phyloP scores from a whole-genome alignment of 2,797 vertebrate genomes.

The Odontamblyopus rebecca region DNA sequence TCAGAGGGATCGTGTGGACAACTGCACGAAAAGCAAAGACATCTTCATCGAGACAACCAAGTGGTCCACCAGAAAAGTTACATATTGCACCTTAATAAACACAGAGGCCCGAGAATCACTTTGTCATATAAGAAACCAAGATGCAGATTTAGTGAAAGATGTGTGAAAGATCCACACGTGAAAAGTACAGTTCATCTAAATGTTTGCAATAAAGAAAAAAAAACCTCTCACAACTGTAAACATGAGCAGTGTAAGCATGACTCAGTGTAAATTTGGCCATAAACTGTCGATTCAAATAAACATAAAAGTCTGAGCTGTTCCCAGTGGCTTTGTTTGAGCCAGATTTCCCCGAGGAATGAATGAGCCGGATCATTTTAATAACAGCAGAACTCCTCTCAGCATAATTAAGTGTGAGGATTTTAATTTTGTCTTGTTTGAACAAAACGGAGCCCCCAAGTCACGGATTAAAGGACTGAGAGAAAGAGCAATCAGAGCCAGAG shows the following conservation, averaged over 20 bases:
- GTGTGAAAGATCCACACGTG: too few species aligned
- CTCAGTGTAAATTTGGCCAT: too few species aligned
- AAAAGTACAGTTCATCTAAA: too few species aligned
- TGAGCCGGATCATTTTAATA: not conserved
- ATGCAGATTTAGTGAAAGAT: too few species aligned
- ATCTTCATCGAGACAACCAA: too few species aligned
- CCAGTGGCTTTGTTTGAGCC: not conserved
- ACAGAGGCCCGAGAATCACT: too few species aligned
- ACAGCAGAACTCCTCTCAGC: not conserved
- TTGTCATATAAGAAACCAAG: too few species aligned
- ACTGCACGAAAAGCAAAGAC: too few species aligned
- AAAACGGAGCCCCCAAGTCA: not conserved
- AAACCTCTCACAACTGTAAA: conserved; percentile 85
- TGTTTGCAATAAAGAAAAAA: not conserved
- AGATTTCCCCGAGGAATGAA: not conserved
- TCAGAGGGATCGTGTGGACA: too few species aligned
- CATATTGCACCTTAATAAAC: too few species aligned
- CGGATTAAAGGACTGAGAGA: not conserved
- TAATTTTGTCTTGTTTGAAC: not conserved
- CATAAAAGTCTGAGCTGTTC: not conserved
- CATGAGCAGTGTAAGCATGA: conserved; percentile 5
- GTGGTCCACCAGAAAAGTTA: too few species aligned
- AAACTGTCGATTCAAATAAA: not conserved
- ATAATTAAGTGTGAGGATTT: conserved; percentile 1
- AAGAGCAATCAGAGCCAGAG: not conserved